phyloP scores from a whole-genome alignment of 1,140 invertebrate species.

The Ladona fulva region DNA sequence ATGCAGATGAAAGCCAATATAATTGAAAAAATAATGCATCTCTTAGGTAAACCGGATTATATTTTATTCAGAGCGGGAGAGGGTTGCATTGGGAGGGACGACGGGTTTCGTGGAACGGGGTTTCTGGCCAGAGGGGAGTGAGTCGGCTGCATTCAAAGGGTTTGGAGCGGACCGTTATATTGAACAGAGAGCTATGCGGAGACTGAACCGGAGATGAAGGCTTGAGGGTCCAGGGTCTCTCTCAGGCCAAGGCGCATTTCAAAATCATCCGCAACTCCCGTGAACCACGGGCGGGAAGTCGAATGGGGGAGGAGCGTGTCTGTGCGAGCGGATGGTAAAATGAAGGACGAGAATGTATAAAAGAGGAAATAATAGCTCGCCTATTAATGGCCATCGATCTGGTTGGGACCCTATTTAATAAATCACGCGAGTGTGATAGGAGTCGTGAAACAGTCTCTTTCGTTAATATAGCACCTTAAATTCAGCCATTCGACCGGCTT shows the following conservation, averaged over 20 bases:
- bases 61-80: background rate
- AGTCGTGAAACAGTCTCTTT: too few relatives aligned
- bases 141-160: background rate
- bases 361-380: background rate
- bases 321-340: background rate
- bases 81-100: background rate
- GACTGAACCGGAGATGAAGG: background rate
- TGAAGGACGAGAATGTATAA: too few relatives aligned
- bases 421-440: too few relatives aligned
- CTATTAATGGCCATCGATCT: too few relatives aligned
- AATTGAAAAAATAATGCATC: slow-evolving; percentile 11
- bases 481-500: too few relatives aligned
- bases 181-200: background rate
- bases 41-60: slow-evolving; percentile 5
- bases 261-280: background rate
- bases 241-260: background rate
- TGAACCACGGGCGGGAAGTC: background rate
- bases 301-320: background rate
- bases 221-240: background rate
- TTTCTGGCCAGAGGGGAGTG: background rate
- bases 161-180: slow-evolving; percentile 14
- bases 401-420: too few relatives aligned
- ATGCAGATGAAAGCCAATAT: slow-evolving; percentile 13
- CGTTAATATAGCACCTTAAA: too few relatives aligned
- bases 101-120: background rate